These are phyloP conservation scores for Sminthurides aquaticus DNA, from an alignment of 2,888 invertebrate species.

Conservation along the genomic window DNA sequence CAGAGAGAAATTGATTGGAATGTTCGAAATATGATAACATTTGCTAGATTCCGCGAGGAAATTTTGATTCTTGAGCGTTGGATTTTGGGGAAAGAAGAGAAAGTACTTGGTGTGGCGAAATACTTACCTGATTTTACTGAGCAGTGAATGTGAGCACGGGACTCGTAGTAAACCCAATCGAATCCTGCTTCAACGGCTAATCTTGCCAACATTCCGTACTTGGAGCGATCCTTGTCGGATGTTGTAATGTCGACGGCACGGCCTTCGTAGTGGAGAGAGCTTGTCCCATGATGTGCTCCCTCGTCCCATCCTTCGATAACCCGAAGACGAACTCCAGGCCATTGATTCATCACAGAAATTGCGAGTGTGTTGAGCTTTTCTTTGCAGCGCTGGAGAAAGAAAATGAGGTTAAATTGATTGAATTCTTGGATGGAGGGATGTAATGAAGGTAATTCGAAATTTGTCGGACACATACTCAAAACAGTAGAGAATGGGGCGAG, in stretches of 20 bases:
- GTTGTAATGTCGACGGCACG: slow-evolving; percentile 93
- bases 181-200: slow-evolving; percentile 94
- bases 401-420: neutral
- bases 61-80: too few species aligned
- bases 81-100: too few species aligned
- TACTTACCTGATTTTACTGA: slow-evolving; percentile 90
- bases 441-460: neutral
- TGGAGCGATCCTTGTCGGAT: slow-evolving; percentile 82
- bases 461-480: neutral
- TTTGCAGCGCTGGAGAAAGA: slow-evolving; percentile 76
- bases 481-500: neutral
- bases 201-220: slow-evolving; percentile 91
- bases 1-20: too few species aligned
- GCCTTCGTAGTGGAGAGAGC: slow-evolving; percentile 93
- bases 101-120: too few species aligned
- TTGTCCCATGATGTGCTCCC: slow-evolving; percentile 63
- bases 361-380: slow-evolving; percentile 90
- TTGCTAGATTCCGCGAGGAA: too few species aligned
- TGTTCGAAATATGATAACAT: too few species aligned
- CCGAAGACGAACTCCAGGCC: slow-evolving; percentile 87
- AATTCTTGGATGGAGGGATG: neutral
- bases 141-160: slow-evolving; percentile 89
- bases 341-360: slow-evolving; percentile 94
- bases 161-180: slow-evolving; percentile 97
- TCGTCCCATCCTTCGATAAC: slow-evolving; percentile 97